Evolutionary conservation across 2,113 vertebrate genomes (phyloP), one percentile per base, ranked within the genome.

Genomic region (Cathartes aura): DNA sequence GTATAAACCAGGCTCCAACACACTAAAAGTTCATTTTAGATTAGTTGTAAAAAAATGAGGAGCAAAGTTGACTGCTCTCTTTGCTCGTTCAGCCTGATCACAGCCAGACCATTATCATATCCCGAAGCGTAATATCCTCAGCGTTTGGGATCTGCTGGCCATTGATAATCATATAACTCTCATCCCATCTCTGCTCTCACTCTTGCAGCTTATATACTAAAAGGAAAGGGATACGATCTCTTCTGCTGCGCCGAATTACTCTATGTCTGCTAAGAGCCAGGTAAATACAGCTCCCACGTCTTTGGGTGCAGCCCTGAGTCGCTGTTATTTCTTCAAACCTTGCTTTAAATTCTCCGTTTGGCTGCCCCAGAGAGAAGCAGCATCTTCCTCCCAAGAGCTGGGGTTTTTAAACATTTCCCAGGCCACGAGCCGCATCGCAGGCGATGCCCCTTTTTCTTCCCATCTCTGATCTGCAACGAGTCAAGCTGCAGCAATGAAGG

Each of bases 391-490:
- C 50, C 6, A 3, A n/a, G 24, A 36, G 11, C 43, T 34, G 74
- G 18, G 36, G 29, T 15, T 59, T 56, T 14, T 2, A 14, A 34
- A 32, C 18, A 1, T 4, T 45, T 71, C 76, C 56, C 63, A 86
- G 70, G 43, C 50, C 34, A 11, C 0, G 2, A 63, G 38, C 32
- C 1, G 1, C 29, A 0, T 8, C 0, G 3, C 38, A 17, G 43
- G 9, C 0, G 2, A 13, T 13, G 24, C 30, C 5, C 7, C 19
- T 48, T 47, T 45, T 47, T 11, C 42, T 23, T 55, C 40, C 58
- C 18, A 1, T 34, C 52, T 43, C 30, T 30, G 40, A 20, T 32
- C 52, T 2, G 1, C 15, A 2, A 3, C 0, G 1, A 21, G 47
- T 9, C 38, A 14, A 30, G 53, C 43, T 48, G 40, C 30, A 19